Base-by-base conservation (phyloP, 2,888 invertebrate genomes). In the Notodonta ziczac region DNA sequence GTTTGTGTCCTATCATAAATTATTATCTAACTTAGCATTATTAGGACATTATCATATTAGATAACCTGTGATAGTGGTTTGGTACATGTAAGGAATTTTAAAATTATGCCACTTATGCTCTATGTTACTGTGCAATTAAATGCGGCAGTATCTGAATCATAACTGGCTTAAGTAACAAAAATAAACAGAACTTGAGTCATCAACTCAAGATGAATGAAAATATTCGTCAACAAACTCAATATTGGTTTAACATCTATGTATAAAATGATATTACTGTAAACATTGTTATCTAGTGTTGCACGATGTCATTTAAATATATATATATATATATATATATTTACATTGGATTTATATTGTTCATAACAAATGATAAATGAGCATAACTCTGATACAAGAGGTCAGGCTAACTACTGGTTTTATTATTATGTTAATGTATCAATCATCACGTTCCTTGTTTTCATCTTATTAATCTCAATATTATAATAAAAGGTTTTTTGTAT, bases 21-120 rank as follows among this genome's bases (percentile, higher is more conserved):
- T 66, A 73, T 78, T 79, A 79, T 79, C 74, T 70, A 75, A 74
- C 64, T 74, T 72, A 40, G 73, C 67, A 78, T 80, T 77, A 80
- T 80, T 78, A 80, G 77, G 77, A 78, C 76, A 73, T 83, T 79
- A 82, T 84, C 76, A 62, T 74, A 67, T 65, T 62, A 82, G 87
- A 89, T 89, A 88, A 85, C 76, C 76, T 53, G 84, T 86, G 87
- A 89, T 89, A 88, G 89, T 90, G 90, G 85, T 87, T 88, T 86
- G 83, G 83, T 74, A 67, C n/a, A 39, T 8, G 54, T 54, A 39
- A 32, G 24, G 10, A 12, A 54, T 53, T 35, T 16, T 16, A 16
- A 16, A 51, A 51, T 14, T 16, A 13, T 5, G 5, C 5, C 63
- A 16, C 42, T 65, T 57, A 13, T 53, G 61, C 57, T 55, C 46